Percentiles rank a stretch among this genome's conserved stretches.
These are phyloP conservation scores for Allolobophora icterica DNA, from an alignment of 2,888 invertebrate species.

Conservation along the genomic window DNA sequence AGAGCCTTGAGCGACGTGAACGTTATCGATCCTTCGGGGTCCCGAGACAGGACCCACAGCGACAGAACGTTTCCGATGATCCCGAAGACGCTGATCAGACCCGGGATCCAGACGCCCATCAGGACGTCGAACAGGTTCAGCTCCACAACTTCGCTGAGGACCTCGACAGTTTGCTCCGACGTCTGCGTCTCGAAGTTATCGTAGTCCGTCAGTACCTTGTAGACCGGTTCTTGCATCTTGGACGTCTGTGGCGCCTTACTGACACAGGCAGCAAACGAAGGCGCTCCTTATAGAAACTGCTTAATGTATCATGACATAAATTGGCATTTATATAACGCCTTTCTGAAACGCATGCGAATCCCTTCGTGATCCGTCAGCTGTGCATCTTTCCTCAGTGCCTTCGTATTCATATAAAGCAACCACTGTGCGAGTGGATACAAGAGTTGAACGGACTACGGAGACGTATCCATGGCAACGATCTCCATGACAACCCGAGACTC, in stretches of 20 bases:
- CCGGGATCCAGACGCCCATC: conserved; percentile 49
- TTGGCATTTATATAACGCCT: not conserved
- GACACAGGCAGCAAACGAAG: not conserved
- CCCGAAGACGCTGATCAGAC: conserved; percentile 46
- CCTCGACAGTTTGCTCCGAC: not conserved
- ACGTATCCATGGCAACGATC: not conserved
- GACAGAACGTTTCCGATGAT: conserved; percentile 48
- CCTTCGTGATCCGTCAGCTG: not conserved
- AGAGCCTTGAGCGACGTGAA: conserved; percentile 48
- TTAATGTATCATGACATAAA: not conserved
- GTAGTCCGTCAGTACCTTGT: not conserved
- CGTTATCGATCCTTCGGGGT: conserved; percentile 40
- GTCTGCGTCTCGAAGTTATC: not conserved
- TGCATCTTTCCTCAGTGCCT: not conserved
- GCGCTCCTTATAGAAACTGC: not conserved
- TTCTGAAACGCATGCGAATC: not conserved
- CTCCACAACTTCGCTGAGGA: not conserved
- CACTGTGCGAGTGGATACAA: not conserved
- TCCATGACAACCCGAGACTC: not conserved
- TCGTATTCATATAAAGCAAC: not conserved
- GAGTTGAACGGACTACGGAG: not conserved
- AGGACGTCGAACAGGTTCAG: conserved; percentile 43
- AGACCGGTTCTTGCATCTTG: not conserved
- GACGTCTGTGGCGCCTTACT: too few species aligned
- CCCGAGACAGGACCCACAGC: conserved; percentile 44